Conservation (phyloP, 2,888 invertebrate genomes). For the Pollenia amentaria region DNA sequence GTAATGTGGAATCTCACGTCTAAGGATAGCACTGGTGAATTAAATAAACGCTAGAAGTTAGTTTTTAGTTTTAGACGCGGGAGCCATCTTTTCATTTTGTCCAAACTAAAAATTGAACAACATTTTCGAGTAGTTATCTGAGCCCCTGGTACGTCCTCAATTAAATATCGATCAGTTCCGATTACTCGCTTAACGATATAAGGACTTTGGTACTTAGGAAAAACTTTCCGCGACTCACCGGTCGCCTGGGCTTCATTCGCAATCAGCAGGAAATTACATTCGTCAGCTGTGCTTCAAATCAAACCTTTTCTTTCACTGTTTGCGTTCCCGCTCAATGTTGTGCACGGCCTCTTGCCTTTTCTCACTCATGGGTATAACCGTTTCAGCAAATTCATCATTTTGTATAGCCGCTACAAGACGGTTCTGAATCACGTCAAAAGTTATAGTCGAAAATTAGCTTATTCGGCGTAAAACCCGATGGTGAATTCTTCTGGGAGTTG, state of each 20-base stretch:
- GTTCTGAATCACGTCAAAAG: slow-evolving; percentile 8
- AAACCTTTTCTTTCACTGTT: too few species aligned
- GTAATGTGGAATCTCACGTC: too few species aligned
- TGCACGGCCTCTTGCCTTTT: background rate
- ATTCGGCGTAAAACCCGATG: slow-evolving; percentile 14
- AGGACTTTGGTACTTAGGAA: slow-evolving; percentile 65
- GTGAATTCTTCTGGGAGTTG: slow-evolving; percentile 18
- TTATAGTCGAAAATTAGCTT: slow-evolving; percentile 12
- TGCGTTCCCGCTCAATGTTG: background rate
- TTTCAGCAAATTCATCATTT: background rate
- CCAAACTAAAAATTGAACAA: too few species aligned
- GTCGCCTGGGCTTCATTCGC: slow-evolving; percentile 63
- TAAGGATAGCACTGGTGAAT: too few species aligned
- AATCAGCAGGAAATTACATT: slow-evolving; percentile 55
- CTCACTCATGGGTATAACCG: too few species aligned
- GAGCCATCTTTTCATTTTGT: too few species aligned
- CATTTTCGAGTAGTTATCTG: too few species aligned
- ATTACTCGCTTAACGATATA: slow-evolving; percentile 26
- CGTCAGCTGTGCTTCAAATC: slow-evolving; percentile 33
- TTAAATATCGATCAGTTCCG: too few species aligned
- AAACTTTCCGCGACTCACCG: slow-evolving; percentile 71
- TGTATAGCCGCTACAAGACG: background rate
- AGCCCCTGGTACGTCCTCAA: too few species aligned
- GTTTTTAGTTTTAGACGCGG: too few species aligned
- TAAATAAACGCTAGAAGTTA: too few species aligned